Conservation (phyloP, 2,888 invertebrate species). For the Brachyopa scutellaris region DNA sequence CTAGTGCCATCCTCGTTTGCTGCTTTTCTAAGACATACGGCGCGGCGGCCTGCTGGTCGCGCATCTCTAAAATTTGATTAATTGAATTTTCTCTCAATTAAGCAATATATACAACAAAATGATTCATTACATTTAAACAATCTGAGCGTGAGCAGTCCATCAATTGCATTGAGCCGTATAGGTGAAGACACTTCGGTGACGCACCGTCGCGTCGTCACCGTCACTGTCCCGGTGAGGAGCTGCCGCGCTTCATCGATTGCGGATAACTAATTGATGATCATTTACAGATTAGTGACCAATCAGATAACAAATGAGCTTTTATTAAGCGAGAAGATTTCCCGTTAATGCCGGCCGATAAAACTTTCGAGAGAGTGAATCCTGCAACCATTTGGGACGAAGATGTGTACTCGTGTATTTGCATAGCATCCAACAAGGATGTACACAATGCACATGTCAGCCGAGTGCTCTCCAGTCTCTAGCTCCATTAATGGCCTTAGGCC, state of each 20-base stretch:
- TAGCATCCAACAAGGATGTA: constrained; percentile 26
- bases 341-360: constrained; percentile 56
- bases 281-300: constrained; percentile 72
- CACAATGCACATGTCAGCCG: no score
- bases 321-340: constrained; percentile 62
- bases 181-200: constrained; percentile 50
- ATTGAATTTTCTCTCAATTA: constrained; percentile 69
- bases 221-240: not conserved
- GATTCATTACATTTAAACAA: constrained; percentile 64
- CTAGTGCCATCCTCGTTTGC: constrained; percentile 10
- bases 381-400: constrained; percentile 35
- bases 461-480: no score
- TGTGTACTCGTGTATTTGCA: constrained; percentile 45
- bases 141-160: constrained; percentile 57
- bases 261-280: constrained; percentile 69
- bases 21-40: not conserved
- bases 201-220: not conserved
- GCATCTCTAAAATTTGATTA: constrained; percentile 40
- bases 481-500: constrained; percentile 47
- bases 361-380: constrained; percentile 18
- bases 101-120: constrained; percentile 66
- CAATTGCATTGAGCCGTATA: constrained; percentile 54
- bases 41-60: constrained; percentile 16
- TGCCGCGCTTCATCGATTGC: not conserved
- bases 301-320: constrained; percentile 67